These are phyloP conservation scores for Rhadina sibilatrix DNA, from an alignment of 2,113 vertebrate genomes.

Conservation along the genomic window DNA sequence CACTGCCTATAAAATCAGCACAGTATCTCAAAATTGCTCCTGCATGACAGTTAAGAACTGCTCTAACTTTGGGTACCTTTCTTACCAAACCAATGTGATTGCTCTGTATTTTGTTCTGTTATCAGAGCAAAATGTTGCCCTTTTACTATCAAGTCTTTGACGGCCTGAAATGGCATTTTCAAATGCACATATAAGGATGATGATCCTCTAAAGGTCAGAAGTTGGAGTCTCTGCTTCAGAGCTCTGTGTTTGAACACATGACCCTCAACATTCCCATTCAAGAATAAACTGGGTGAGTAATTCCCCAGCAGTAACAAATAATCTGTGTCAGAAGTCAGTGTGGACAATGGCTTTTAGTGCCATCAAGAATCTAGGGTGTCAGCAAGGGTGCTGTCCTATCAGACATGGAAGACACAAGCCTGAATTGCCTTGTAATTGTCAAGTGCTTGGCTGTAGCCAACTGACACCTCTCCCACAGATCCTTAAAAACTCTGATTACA, in stretches of 20 bases:
- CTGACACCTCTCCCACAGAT: neutral
- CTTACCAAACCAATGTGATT: neutral
- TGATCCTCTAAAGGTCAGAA: neutral
- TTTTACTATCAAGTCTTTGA: neutral
- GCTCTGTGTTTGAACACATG: neutral
- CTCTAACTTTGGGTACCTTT: neutral
- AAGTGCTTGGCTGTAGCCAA: neutral
- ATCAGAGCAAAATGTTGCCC: neutral
- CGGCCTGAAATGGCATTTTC: neutral
- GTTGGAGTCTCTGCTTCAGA: neutral
- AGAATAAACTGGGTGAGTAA: fast-evolving
- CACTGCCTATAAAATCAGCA: neutral
- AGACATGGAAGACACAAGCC: neutral
- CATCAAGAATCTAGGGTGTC: neutral
- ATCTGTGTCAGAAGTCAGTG: neutral
- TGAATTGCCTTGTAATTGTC: neutral
- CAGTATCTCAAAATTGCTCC: neutral
- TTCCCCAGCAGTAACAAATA: neutral
- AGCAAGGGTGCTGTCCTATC: neutral
- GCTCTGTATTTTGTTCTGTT: neutral
- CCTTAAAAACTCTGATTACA: neutral
- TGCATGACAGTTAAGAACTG: neutral
- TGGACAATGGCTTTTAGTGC: neutral
- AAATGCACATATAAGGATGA: neutral
- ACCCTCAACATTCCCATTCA: neutral